Conservation (phyloP, 2,888 invertebrate species). For the Pandemis cinnamomeana region DNA sequence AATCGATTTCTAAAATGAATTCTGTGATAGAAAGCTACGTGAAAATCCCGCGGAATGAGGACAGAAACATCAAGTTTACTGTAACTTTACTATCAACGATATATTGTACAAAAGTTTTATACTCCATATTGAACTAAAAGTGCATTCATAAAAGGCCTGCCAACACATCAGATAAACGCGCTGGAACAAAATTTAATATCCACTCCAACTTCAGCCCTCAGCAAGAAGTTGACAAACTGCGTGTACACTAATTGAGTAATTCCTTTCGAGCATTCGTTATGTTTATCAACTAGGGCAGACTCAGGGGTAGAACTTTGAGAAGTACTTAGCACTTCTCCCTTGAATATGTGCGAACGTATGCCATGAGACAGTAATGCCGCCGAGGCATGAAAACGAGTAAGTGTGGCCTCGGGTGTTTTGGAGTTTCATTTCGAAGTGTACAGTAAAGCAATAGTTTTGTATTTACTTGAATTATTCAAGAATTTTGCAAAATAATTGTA, state of each 20-base stretch:
- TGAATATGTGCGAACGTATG: slow-evolving; percentile 56
- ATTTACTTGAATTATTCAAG: no score
- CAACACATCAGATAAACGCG: background rate
- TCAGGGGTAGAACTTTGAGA: slow-evolving; percentile 60
- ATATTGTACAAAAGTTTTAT: no score
- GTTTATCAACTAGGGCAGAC: slow-evolving; percentile 66
- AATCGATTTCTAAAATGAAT: no score
- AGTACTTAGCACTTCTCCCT: slow-evolving; percentile 64
- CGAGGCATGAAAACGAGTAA: slow-evolving; percentile 4
- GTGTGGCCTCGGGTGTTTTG: slow-evolving; percentile 4
- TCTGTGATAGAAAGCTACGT: no score
- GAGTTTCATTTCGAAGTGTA: background rate
- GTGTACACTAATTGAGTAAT: slow-evolving; percentile 68
- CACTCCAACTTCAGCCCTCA: slow-evolving; percentile 23
- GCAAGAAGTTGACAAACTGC: slow-evolving; percentile 49
- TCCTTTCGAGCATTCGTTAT: slow-evolving; percentile 70
- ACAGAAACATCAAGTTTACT: no score
- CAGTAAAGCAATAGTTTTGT: background rate
- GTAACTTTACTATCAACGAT: no score
- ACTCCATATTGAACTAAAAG: no score
- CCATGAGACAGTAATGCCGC: slow-evolving; percentile 1
- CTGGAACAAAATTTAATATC: slow-evolving; percentile 19
- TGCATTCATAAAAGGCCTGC: background rate
- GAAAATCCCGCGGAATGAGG: no score
- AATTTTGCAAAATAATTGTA: no score